phyloP scores from a whole-genome alignment of 2,797 vertebrate species.

The Sebastolobus altivelis region DNA sequence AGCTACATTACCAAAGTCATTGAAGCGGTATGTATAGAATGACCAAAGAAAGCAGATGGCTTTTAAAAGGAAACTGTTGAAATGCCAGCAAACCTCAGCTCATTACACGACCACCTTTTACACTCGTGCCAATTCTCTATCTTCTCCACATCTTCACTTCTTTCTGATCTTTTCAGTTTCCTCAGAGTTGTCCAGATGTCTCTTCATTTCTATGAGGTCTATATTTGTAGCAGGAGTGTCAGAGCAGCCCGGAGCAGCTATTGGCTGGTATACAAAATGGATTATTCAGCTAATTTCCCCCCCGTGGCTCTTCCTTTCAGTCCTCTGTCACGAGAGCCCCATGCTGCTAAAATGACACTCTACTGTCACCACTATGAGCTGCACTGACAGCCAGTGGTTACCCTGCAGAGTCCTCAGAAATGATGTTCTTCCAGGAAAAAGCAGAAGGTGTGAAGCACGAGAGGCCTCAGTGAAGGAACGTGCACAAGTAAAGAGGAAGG shows the following conservation, averaged over 20 bases:
- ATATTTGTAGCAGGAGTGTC: constrained; percentile 12
- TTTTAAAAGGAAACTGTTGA: neutral
- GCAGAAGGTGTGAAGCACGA: neutral
- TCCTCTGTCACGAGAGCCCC: constrained; percentile 41
- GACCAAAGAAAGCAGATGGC: constrained; percentile 8
- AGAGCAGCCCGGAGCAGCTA: constrained; percentile 17
- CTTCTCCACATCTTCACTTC: constrained; percentile 8
- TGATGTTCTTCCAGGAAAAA: constrained; percentile 13
- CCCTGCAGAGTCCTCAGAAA: constrained; percentile 25
- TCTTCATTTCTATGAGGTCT: constrained; percentile 28
- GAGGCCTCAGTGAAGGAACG: neutral
- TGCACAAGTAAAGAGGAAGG: neutral
- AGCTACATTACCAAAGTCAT: neutral
- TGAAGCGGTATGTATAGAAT: neutral
- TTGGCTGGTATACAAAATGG: constrained; percentile 42
- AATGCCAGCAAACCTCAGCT: constrained; percentile 7
- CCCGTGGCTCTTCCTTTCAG: constrained; percentile 39
- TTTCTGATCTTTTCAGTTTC: constrained; percentile 14
- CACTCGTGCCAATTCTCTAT: constrained; percentile 8
- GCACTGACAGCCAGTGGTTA: constrained; percentile 36
- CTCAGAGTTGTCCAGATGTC: constrained; percentile 30
- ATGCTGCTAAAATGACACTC: constrained; percentile 49
- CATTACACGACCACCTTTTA: constrained; percentile 6
- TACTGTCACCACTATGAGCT: constrained; percentile 15
- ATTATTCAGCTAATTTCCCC: constrained; percentile 63